A percentile compares a stretch with the other conserved stretches of the same genome.
phyloP scores from a whole-genome alignment of 2,797 vertebrate species.

The Rhinatrema bivittatum region DNA sequence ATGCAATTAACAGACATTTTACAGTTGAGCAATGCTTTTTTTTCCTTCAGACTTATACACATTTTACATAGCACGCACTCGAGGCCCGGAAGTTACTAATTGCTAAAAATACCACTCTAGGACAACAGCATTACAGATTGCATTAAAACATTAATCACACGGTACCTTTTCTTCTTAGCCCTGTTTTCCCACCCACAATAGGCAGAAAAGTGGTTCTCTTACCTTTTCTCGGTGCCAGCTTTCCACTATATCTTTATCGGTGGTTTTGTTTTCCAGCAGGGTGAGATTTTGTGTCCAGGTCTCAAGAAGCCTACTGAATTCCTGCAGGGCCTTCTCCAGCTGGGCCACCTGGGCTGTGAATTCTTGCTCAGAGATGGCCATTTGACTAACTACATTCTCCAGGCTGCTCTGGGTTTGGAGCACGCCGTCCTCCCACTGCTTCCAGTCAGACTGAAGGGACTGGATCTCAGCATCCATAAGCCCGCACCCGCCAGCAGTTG shows the following conservation, averaged over 20 bases:
- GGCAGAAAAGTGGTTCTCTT: too few relatives aligned
- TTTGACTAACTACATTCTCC: constrained; percentile 72
- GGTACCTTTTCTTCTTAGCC: too few relatives aligned
- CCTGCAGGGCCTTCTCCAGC: constrained; percentile 70
- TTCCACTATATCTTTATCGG: constrained; percentile 72
- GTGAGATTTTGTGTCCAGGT: constrained; percentile 57
- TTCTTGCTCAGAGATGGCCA: constrained; percentile 83
- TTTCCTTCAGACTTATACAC: too few relatives aligned
- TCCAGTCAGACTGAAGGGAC: constrained; percentile 73
- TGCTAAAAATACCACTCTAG: too few relatives aligned
- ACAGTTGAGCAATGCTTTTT: too few relatives aligned
- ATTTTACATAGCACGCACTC: too few relatives aligned
- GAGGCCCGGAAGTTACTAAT: too few relatives aligned
- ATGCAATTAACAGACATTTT: too few relatives aligned
- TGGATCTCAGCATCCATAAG: constrained; percentile 79
- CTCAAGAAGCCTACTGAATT: constrained; percentile 60
- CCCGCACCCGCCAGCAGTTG: constrained; percentile 73
- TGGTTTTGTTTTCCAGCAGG: constrained; percentile 60
- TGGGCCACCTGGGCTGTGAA: constrained; percentile 63
- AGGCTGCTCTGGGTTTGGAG: constrained; percentile 63
- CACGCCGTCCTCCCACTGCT: constrained; percentile 81
- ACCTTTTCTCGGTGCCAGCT: constrained; percentile 84
- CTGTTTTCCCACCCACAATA: too few relatives aligned
- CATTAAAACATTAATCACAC: too few relatives aligned
- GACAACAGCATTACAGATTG: too few relatives aligned